These are phyloP conservation scores for Sandelia bainsii DNA, from an alignment of 2,797 vertebrate species.

Conservation along the genomic window DNA sequence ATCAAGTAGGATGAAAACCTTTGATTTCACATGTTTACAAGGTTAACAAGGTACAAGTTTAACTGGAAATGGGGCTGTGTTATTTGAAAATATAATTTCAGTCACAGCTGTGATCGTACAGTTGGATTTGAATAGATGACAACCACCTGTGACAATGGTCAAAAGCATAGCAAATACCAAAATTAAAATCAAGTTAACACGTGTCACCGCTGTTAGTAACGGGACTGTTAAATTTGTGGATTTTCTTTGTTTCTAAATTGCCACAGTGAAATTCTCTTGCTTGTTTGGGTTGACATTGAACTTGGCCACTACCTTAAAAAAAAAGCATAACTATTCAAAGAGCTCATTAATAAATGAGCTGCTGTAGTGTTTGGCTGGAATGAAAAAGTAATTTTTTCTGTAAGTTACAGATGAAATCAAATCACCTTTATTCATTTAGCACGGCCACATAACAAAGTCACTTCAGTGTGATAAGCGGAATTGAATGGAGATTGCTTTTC, in stretches of 20 bases:
- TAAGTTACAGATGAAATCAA: background rate
- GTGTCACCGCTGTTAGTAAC: background rate
- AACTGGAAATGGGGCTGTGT: background rate
- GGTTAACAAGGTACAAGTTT: background rate
- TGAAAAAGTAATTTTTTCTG: background rate
- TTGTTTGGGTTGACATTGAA: background rate
- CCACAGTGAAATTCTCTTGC: background rate
- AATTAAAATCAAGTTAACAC: background rate
- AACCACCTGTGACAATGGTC: background rate
- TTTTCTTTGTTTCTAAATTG: background rate
- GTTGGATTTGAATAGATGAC: background rate
- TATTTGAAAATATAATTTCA: background rate
- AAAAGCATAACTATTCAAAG: background rate
- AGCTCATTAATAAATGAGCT: background rate
- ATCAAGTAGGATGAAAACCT: background rate
- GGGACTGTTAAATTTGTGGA: background rate
- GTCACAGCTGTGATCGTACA: background rate
- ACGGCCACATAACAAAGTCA: background rate
- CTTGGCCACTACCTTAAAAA: background rate
- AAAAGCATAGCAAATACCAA: background rate
- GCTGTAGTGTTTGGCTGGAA: too few relatives aligned
- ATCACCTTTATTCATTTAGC: background rate
- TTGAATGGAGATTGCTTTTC: slow-evolving; percentile 15
- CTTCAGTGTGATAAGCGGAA: slow-evolving; percentile 29
- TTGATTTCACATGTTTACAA: background rate